Conservation (phyloP, 2,797 vertebrate species). For the Strix occidentalis region DNA sequence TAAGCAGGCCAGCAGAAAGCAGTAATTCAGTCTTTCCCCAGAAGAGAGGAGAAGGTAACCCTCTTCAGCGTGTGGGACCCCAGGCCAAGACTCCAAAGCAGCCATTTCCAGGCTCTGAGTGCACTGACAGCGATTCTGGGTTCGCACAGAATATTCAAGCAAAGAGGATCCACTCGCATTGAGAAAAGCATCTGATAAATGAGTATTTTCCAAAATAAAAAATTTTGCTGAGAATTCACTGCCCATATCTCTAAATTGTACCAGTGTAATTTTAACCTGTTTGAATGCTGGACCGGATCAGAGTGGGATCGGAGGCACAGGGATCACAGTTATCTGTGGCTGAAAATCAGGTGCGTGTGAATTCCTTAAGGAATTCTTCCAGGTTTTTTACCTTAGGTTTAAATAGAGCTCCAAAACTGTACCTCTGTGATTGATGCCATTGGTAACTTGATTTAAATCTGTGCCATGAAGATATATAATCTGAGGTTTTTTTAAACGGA, state of each 20-base stretch:
- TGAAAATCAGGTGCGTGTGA: not conserved
- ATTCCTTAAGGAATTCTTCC: not conserved
- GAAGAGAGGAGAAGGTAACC: not conserved
- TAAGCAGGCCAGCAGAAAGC: not conserved
- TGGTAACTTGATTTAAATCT: slow-evolving; percentile 24
- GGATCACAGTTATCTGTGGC: not conserved
- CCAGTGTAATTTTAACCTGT: not conserved
- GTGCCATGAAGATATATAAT: not conserved
- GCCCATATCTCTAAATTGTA: not conserved
- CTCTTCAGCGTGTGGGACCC: rapidly evolving
- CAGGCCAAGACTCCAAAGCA: not conserved
- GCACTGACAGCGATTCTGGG: rapidly evolving
- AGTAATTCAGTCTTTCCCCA: not conserved
- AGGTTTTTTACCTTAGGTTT: not conserved
- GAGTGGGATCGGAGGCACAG: rapidly evolving
- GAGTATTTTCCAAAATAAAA: not conserved
- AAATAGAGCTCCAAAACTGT: not conserved
- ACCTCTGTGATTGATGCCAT: not conserved
- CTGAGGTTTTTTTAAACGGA: not conserved
- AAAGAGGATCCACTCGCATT: not conserved
- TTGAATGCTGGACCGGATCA: not conserved
- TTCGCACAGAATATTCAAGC: not conserved
- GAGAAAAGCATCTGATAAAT: not conserved
- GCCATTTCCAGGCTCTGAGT: not conserved
- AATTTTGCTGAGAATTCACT: not conserved